Percentiles rank a stretch among this genome's conserved stretches.
These are phyloP conservation scores for Pangasianodon gigas DNA, from an alignment of 2,113 vertebrate species.

Conservation along the genomic window DNA sequence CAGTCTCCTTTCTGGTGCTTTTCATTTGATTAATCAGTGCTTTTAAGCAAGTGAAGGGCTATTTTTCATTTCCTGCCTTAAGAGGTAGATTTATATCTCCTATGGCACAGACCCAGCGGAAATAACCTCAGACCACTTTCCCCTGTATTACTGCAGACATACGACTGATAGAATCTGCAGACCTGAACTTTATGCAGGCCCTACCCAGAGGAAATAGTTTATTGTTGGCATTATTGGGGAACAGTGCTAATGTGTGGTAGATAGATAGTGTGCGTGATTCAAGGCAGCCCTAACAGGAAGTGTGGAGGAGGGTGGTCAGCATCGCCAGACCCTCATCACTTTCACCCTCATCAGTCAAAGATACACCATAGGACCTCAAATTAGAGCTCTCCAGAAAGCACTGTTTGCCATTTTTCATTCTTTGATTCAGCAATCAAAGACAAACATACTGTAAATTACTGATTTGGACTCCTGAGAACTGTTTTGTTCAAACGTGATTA, in stretches of 20 bases:
- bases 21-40: slow-evolving; percentile 62
- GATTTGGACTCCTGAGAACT: not conserved
- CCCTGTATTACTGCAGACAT: slow-evolving; percentile 20
- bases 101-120: slow-evolving; percentile 67
- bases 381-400: slow-evolving; percentile 23
- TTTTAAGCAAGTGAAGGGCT: slow-evolving; percentile 62
- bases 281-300: slow-evolving; percentile 62
- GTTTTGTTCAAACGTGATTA: slow-evolving; percentile 7
- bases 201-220: slow-evolving; percentile 50
- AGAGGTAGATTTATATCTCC: slow-evolving; percentile 65
- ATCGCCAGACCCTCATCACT: slow-evolving; percentile 57
- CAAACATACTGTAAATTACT: not conserved
- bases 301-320: slow-evolving; percentile 64
- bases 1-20: slow-evolving; percentile 39
- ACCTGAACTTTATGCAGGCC: slow-evolving; percentile 58
- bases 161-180: slow-evolving; percentile 55
- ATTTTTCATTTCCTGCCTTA: slow-evolving; percentile 72
- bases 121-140: slow-evolving; percentile 64
- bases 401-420: slow-evolving; percentile 25
- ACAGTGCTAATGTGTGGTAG: slow-evolving; percentile 56
- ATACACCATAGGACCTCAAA: slow-evolving; percentile 17
- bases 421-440: slow-evolving; percentile 22
- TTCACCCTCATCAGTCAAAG: slow-evolving; percentile 55
- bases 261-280: slow-evolving; percentile 62
- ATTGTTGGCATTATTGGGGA: slow-evolving; percentile 42